A percentile compares a stretch with the other conserved stretches of the same genome.
Evolutionary conservation across 2,888 invertebrate genomes (phyloP).

Genomic region (Steinernema carpocapsae): DNA sequence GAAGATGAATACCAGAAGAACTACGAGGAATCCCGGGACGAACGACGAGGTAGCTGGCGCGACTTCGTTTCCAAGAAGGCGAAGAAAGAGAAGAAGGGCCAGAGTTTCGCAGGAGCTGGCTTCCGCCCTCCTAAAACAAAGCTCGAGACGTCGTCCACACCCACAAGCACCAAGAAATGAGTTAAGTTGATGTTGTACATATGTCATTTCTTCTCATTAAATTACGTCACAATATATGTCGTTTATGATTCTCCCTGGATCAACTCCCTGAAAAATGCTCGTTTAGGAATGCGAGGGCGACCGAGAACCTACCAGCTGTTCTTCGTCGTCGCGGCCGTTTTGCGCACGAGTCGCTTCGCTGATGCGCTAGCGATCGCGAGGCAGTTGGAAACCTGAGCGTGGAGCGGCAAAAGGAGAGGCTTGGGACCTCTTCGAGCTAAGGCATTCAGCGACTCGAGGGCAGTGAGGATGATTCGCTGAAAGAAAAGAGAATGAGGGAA

Average conservation of each 20-base stretch:
- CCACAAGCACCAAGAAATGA: conserved; percentile 26
- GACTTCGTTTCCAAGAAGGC: conserved; percentile 54
- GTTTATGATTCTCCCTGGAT: background rate
- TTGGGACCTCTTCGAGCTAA: conserved; percentile 4
- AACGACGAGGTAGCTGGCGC: conserved; percentile 66
- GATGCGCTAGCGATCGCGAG: background rate
- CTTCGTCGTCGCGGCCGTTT: background rate
- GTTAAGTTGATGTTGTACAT: conserved; percentile 25
- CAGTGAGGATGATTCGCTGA: background rate
- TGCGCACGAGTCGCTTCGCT: background rate
- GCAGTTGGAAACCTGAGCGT: background rate
- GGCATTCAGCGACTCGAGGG: background rate
- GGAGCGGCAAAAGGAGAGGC: background rate
- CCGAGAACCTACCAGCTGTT: conserved; percentile 15
- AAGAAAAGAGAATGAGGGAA: background rate
- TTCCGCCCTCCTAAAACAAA: conserved; percentile 66
- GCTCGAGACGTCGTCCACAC: conserved; percentile 47
- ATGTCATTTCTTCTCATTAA: background rate
- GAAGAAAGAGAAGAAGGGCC: conserved; percentile 64
- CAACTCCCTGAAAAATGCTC: conserved; percentile 4
- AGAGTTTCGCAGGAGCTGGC: conserved; percentile 59
- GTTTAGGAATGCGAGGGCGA: background rate
- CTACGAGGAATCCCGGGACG: conserved; percentile 80
- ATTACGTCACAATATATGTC: background rate
- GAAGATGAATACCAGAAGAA: conserved; percentile 98